Evolutionary conservation across 2,113 vertebrate genomes (phyloP), one percentile per base, ranked within the genome.

Genomic region (Atherinomorus stipes): DNA sequence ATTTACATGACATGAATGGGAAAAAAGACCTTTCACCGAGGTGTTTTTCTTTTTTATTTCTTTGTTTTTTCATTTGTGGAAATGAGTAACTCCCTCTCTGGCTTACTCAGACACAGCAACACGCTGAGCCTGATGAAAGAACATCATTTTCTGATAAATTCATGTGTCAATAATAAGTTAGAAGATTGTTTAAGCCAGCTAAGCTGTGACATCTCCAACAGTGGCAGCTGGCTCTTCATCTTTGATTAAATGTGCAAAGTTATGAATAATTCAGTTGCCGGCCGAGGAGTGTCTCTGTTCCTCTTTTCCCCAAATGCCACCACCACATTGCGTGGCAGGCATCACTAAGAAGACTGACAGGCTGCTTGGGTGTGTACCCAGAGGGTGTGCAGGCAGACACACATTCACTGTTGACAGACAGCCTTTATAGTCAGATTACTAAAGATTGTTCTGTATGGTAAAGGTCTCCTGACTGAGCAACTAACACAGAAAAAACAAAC

Each of bases 231-330:
- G 71, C 65, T 69, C 62, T 69, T 81, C 64, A 61, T 80, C 68
- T 85, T 70, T 88, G 76, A 85, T 88, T 79, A 85, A 87, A 84
- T 74, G 84, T 75, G 77, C 65, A 70, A 82, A 52, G 58, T 81
- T 71, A 81, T 92, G 76, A 91, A 92, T 92, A 80, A 91, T 82
- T 88, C 67, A 81, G 64, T 68, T 78, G 25, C 72, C 31, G 59
- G 31, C 26, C 21, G 13, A 85, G 51, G 62, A 74, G 62, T 3
- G 65, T 62, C 73, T 64, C 63, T 80, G 73, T 87, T 73, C 25
- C 51, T 78, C 77, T 31, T 69, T 74, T 58, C 34, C 44, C 72
- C 44, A 87, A 88, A 90, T 89, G 83, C 80, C 89, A 86, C 64
- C 62, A 68, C 74, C 19, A 1, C 66, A 71, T 62, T 76, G 63